phyloP scores from a whole-genome alignment of 92 coral and sea anemone species.

The Actinostola sp. region DNA sequence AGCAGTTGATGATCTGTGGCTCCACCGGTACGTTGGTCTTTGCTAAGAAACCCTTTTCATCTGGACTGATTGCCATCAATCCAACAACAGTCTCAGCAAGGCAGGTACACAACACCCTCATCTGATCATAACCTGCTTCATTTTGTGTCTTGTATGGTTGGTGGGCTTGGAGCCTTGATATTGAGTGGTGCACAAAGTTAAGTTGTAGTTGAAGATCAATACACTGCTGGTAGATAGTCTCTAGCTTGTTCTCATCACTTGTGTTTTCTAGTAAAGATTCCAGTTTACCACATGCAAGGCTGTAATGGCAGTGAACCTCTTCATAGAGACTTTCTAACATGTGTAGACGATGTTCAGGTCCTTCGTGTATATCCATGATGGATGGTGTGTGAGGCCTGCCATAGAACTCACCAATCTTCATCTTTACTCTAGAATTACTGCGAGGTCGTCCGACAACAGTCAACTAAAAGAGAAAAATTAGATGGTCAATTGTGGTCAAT shows the following conservation, averaged over 20 bases:
- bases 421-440: slow-evolving; percentile 76
- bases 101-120: slow-evolving; percentile 86
- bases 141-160: slow-evolving; percentile 22
- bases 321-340: slow-evolving; percentile 71
- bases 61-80: slow-evolving; percentile 68
- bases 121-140: slow-evolving; percentile 77
- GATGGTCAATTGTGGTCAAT: too few relatives aligned
- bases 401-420: slow-evolving; percentile 92
- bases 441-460: slow-evolving; percentile 84
- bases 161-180: slow-evolving; percentile 53
- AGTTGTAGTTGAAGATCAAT: slow-evolving; percentile 85
- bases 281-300: slow-evolving; percentile 81
- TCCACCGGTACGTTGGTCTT: slow-evolving; percentile 42
- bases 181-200: slow-evolving; percentile 80
- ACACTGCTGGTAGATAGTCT: slow-evolving; percentile 79
- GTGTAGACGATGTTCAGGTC: slow-evolving; percentile 55
- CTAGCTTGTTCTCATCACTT: slow-evolving; percentile 56
- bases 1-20: slow-evolving; percentile 54
- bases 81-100: slow-evolving; percentile 85
- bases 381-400: slow-evolving; percentile 74
- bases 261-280: slow-evolving; percentile 64
- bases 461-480: slow-evolving; percentile 34
- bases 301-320: slow-evolving; percentile 93
- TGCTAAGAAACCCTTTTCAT: slow-evolving; percentile 66
- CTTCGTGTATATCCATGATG: slow-evolving; percentile 33